Evolutionary conservation across 2,113 vertebrate species (phyloP), one percentile per base, ranked within the genome.

Genomic region (Bos taurus): DNA sequence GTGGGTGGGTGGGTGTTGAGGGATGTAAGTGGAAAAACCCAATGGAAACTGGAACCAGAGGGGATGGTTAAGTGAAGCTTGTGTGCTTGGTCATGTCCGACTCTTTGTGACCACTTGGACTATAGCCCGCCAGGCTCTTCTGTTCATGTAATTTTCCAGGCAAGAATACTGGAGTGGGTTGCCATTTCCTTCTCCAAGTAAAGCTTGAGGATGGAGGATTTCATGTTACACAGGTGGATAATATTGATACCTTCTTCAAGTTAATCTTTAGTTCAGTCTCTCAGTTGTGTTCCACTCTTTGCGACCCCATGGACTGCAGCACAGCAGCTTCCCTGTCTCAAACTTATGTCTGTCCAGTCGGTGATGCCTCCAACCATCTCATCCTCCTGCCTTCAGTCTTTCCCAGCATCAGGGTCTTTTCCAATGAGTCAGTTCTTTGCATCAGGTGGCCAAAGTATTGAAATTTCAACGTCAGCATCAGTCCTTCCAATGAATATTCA

Each of bases 161-260:
- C 36, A 77, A 43, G 71, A 77, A 77, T 77, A 77, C 23, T 74
- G 21, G 12, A 14, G 36, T 77, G 23, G 36, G 36, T 43, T 77
- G 36, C 71, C 11, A 77, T 77, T 77, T 77, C 71, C 36, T 77
- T 43, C 36, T 43, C 71, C 23, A 26, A 50, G 19, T 56, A 64
- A 88, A 36, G 92, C 86, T 96, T 85, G 77, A 56, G 52, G 36
- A 14, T 19, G 60, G 59, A 86, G 88, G 83, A n/a, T 52, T 64
- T 56, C 10, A 46, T 67, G 21, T 93, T 80, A 52, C 16, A 40
- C 43, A 71, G 88, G 40, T 64, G 28, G 59, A 25, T 48, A 1
- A 52, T 82, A 17, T 12, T 52, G 30, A 43, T 84, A 21, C 33
- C 56, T 28, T 80, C 86, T 92, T 71, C 36, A 62, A 74, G 17